Percentiles rank a stretch among this genome's conserved stretches.
These are phyloP conservation scores for Galaxea fascicularis DNA, from an alignment of 92 coral and sea anemone genomes.

Conservation along the genomic window DNA sequence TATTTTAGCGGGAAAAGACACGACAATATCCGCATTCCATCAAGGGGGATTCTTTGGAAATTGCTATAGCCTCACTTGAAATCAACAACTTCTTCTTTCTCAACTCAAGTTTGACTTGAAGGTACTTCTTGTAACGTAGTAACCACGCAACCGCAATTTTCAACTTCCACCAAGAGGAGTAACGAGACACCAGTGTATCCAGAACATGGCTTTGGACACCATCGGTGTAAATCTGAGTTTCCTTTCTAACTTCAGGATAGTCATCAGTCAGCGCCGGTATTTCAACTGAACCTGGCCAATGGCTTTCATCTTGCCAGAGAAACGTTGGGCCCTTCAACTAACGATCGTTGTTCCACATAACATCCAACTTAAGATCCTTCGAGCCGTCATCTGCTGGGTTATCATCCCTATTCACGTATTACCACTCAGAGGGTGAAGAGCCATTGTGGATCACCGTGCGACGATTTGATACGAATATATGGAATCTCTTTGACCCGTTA, in stretches of 20 bases:
- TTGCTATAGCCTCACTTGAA: neutral
- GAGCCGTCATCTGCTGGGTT: conserved; percentile 68
- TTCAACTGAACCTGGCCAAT: conserved; percentile 57
- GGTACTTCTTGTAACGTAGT: conserved; percentile 40
- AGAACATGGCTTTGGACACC: conserved; percentile 18
- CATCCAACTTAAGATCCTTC: conserved; percentile 61
- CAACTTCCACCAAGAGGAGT: conserved; percentile 41
- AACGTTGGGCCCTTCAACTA: conserved; percentile 67
- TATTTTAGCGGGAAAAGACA: no score
- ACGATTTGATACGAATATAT: conserved; percentile 72
- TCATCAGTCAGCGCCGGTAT: conserved; percentile 53
- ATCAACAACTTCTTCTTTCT: neutral
- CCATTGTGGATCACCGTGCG: conserved; percentile 56
- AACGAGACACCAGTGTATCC: conserved; percentile 19
- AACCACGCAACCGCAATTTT: conserved; percentile 53
- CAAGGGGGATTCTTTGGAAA: neutral
- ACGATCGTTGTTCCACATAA: no score
- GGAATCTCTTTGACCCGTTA: conserved; percentile 51
- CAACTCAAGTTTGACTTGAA: conserved; percentile 7
- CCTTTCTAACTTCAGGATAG: conserved; percentile 72
- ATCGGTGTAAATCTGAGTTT: conserved; percentile 46
- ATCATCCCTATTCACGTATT: conserved; percentile 60
- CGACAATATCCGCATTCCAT: neutral
- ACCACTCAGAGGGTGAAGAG: conserved; percentile 51
- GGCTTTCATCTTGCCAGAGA: conserved; percentile 60